Base-by-base conservation (phyloP, 2,888 invertebrate genomes). In the Leucozona laternaria region DNA sequence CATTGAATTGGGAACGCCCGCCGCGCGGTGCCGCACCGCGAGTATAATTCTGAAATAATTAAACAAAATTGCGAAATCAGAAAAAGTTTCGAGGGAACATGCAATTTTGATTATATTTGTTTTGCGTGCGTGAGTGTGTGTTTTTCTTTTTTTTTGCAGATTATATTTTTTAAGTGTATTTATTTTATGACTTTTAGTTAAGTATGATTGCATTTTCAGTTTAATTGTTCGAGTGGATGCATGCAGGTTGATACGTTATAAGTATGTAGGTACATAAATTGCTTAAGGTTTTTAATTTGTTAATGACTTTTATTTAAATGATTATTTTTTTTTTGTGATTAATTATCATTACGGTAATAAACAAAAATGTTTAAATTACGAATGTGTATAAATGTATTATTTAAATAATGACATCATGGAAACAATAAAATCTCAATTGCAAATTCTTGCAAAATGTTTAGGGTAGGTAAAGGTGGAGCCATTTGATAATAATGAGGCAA, bases 11-110 rank as follows among this genome's bases (percentile, higher is more conserved):
- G 43, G 20, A 66, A 66, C 11, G 31, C 48, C 48, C n/a, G n/a
- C n/a, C n/a, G n/a, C n/a, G n/a, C n/a, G n/a, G n/a, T n/a, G n/a
- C n/a, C n/a, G n/a, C n/a, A n/a, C n/a, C n/a, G 31, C 11, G 68
- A 70, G 53, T 77, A 64, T 58, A 73, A 66, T 40, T 50, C 55
- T 78, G 81, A 86, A 81, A 81, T 86, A 81, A 81, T 85, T 77
- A 72, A 85, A 68, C 72, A 77, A 78, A 55, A 77, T 77, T 73
- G 84, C 72, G 48, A 66, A 71, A 53, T 68, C 31, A 57, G 37
- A 76, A 83, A 70, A 64, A 22, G 79, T 17, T 75, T 55, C 68
- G 17, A 40, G n/a, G n/a, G 66, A 37, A 70, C 40, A 73, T 55
- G 82, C 45, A 73, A 50, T 73, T 55, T 78, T 28, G 11, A 53